Percentiles rank a stretch among this genome's conserved stretches.
phyloP scores from a whole-genome alignment of 2,113 vertebrate species.

The Anas platyrhynchos region DNA sequence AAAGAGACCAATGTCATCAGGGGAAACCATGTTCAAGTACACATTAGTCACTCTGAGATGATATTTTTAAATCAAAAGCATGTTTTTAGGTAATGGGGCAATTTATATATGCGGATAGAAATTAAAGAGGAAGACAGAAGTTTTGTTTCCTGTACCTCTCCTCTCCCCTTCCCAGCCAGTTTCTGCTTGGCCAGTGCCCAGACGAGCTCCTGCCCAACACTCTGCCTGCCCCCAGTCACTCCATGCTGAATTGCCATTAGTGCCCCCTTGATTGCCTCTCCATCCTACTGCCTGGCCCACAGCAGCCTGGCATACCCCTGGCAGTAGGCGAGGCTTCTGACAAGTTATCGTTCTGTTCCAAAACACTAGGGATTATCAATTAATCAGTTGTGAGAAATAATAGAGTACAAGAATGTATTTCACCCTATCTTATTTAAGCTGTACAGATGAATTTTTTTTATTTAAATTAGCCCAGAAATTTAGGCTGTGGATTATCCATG shows the following conservation, averaged over 20 bases:
- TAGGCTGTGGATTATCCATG: background rate
- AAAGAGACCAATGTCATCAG: background rate
- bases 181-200: background rate
- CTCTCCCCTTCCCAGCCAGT: background rate
- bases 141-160: background rate
- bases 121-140: background rate
- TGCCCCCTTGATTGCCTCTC: background rate
- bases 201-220: background rate
- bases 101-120: background rate
- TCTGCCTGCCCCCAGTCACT: background rate
- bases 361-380: background rate
- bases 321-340: background rate
- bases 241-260: background rate
- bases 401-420: background rate
- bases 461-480: background rate
- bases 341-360: conserved; percentile 10
- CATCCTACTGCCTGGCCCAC: too few relatives aligned
- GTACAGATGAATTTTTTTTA: background rate
- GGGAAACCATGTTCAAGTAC: background rate
- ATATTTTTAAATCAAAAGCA: background rate
- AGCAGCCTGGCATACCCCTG: background rate
- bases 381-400: background rate
- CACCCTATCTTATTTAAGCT: background rate
- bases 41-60: background rate
- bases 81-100: background rate